Conservation (phyloP, 2,113 vertebrate genomes). For the Copsychus sechellarum region DNA sequence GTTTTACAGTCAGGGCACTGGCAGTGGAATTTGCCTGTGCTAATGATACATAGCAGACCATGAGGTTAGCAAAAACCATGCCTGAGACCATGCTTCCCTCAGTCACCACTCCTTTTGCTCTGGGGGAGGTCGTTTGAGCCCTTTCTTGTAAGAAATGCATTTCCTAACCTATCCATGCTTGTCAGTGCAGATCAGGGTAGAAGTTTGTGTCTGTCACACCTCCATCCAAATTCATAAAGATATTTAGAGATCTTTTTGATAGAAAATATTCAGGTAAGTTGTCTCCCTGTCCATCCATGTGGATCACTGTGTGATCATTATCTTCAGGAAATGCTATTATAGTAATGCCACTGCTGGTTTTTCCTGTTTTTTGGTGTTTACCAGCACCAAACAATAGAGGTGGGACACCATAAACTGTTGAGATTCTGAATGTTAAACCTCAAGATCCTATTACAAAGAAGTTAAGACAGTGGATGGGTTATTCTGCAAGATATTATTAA, state of each 20-base stretch:
- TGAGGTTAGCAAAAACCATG: background rate
- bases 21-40: background rate
- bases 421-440: background rate
- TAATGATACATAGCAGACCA: background rate
- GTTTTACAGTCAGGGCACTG: background rate
- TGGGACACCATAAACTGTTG: background rate
- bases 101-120: background rate
- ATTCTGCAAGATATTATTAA: background rate
- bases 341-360: background rate
- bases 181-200: background rate
- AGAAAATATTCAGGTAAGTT: background rate
- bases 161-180: background rate
- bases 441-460: background rate
- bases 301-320: background rate
- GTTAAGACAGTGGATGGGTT: background rate
- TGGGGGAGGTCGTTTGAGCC: background rate
- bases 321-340: background rate
- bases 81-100: background rate
- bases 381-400: background rate
- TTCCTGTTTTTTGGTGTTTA: accelerated
- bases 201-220: background rate
- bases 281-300: background rate
- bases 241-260: background rate
- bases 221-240: background rate
- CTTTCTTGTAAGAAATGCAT: background rate